Percentiles rank a stretch among this genome's conserved stretches.
Conservation (phyloP, 1,140 invertebrate genomes). For the Drosophila leontia region DNA sequence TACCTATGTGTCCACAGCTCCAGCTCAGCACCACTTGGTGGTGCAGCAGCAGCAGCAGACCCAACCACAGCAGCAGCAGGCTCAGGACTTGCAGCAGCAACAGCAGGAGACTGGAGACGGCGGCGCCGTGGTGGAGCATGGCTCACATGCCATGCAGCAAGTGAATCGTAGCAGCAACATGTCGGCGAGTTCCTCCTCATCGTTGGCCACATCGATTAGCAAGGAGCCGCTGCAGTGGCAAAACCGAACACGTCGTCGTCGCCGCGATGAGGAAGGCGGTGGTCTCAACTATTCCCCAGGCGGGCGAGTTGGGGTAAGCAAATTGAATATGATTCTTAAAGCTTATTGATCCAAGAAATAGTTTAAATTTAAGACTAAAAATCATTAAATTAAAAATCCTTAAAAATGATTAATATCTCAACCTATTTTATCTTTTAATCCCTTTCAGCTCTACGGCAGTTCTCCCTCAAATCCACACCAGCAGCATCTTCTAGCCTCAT, state of each 20-base stretch:
- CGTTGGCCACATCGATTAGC: constrained; percentile 71
- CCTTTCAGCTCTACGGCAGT: constrained; percentile 64
- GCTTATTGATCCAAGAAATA: not conserved
- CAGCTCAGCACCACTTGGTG: constrained; percentile 53
- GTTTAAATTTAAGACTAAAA: not conserved
- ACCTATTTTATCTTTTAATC: not conserved
- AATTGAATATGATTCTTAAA: not conserved
- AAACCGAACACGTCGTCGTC: constrained; percentile 73
- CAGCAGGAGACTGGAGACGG: constrained; percentile 56
- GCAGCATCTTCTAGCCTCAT: constrained; percentile 66
- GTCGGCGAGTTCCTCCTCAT: constrained; percentile 71
- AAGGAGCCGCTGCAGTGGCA: constrained; percentile 75
- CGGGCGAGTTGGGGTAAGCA: constrained; percentile 75
- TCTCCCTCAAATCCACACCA: constrained; percentile 58
- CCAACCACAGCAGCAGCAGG: constrained; percentile 13
- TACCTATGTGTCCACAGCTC: constrained; percentile 63
- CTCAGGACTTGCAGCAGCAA: constrained; percentile 15
- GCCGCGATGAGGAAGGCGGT: constrained; percentile 74
- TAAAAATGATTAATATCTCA: not conserved
- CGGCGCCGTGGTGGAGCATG: constrained; percentile 46
- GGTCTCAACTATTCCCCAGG: constrained; percentile 72
- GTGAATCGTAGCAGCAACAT: constrained; percentile 65
- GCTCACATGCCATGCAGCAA: constrained; percentile 47
- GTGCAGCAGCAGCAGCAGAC: constrained; percentile 47
- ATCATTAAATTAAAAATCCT: not conserved